Evolutionary conservation across 2,113 vertebrate species (phyloP), one percentile per base, ranked within the genome.

Genomic region (Xerus inauris): DNA sequence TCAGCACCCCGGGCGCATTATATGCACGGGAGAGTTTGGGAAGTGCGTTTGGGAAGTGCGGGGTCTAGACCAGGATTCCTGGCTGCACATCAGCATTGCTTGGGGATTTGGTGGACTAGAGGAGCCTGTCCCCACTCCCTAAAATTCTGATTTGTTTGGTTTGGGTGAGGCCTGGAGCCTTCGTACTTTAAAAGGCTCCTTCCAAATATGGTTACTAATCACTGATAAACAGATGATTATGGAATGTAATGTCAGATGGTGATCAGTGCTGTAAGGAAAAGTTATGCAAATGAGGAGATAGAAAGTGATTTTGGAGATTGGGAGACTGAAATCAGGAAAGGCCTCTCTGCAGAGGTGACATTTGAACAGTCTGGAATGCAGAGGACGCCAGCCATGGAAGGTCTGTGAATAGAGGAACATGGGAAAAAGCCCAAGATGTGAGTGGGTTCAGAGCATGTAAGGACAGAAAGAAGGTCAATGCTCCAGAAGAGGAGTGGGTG

Each of bases 121-220:
- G 49, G 54, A 73, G 3, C 76, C 47, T 67, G 38, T 49, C 19
- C 32, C 49, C 6, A 16, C 30, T 59, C 81, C 73, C 67, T 69
- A 24, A 26, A 69, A 72, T 81, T 93, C 76, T 32, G 35, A 80
- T 64, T 71, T 47, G 6, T 80, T 64, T 75, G 54, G 8, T 94
- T 86, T 71, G 83, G 86, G 54, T n/a, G 26, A 77, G 87, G 54
- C 79, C 77, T 89, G 69, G 32, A 75, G 38, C 62, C 3, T 40
- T 49, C 40, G 30, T 32, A 26, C 71, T 95, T 87, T 83, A n/a
- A 89, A 80, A 91, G 73, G 8, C 38, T 85, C 73, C 54, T 28
- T 69, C 71, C 62, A 80, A 30, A 5, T 35, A 57, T 54, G 13
- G 57, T n/a, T n/a, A 75, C 49, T 83, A 49, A 72, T 51, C 69